Evolutionary conservation across 2,113 vertebrate genomes (phyloP).

Genomic region (Centropus unirufus): DNA sequence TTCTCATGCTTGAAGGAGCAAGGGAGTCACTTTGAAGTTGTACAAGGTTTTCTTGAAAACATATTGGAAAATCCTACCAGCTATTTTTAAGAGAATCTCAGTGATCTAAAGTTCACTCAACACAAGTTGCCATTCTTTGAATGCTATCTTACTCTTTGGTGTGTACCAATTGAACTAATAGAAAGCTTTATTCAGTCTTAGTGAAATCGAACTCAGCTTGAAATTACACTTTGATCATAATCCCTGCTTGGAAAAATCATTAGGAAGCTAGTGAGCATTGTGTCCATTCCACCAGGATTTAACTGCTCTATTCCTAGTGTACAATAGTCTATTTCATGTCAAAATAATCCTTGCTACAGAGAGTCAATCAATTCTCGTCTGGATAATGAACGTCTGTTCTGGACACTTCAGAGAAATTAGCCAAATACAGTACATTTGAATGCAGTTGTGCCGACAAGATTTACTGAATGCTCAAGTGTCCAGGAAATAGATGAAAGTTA

Average conservation of each 20-base stretch:
- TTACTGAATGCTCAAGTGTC: background rate
- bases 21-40: background rate
- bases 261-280: conserved; percentile 38
- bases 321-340: conserved; percentile 11
- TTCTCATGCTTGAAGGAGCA: background rate
- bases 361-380: conserved; percentile 31
- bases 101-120: conserved; percentile 34
- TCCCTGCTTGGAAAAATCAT: conserved; percentile 63
- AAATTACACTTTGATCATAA: conserved; percentile 64
- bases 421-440: background rate
- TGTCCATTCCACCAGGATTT: background rate
- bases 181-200: conserved; percentile 40
- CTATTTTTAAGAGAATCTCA: conserved; percentile 25
- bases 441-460: background rate
- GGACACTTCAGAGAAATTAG: conserved; percentile 19
- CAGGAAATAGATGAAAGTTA: background rate
- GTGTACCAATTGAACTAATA: conserved; percentile 41
- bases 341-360: conserved; percentile 18
- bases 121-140: conserved; percentile 24
- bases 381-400: background rate
- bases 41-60: background rate
- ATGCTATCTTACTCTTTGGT: conserved; percentile 23
- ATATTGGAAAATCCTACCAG: background rate
- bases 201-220: conserved; percentile 63
- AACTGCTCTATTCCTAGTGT: conserved; percentile 9